phyloP scores from a whole-genome alignment of 2,888 invertebrate genomes.

The Lepeophtheirus nordmannii region DNA sequence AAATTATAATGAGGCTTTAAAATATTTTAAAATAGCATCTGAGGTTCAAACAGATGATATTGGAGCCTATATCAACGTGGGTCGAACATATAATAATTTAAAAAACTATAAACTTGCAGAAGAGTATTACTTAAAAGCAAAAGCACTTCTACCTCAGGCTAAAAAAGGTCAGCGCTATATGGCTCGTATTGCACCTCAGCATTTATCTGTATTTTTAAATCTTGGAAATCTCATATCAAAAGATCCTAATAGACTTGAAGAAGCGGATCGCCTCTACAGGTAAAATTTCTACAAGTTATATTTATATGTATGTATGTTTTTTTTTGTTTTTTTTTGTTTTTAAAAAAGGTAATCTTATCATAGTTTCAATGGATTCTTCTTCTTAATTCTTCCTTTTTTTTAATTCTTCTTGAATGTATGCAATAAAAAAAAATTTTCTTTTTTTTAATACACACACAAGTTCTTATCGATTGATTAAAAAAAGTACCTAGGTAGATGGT shows the following conservation, averaged over 20 bases:
- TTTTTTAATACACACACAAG: too few species aligned
- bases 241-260: conserved; percentile 74
- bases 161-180: conserved; percentile 88
- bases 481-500: too few species aligned
- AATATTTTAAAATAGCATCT: conserved; percentile 54
- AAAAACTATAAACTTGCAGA: conserved; percentile 77
- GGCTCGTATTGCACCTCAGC: conserved; percentile 85
- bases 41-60: conserved; percentile 87
- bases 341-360: conserved; percentile 2
- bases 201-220: conserved; percentile 86
- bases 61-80: conserved; percentile 92
- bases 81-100: conserved; percentile 82
- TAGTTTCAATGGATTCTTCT: neutral
- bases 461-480: too few species aligned
- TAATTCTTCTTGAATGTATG: too few species aligned
- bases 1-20: conserved; percentile 55
- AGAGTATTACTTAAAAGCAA: conserved; percentile 73
- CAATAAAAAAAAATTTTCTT: too few species aligned
- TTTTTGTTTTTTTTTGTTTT: neutral
- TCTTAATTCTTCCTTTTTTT: too few species aligned
- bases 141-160: conserved; percentile 71
- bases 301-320: neutral
- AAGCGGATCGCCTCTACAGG: conserved; percentile 74
- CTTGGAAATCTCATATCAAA: conserved; percentile 84
- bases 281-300: conserved; percentile 32